A percentile compares a stretch with the other conserved stretches of the same genome.
Conservation (phyloP, 2,113 vertebrate genomes). For the Anseranas semipalmata region DNA sequence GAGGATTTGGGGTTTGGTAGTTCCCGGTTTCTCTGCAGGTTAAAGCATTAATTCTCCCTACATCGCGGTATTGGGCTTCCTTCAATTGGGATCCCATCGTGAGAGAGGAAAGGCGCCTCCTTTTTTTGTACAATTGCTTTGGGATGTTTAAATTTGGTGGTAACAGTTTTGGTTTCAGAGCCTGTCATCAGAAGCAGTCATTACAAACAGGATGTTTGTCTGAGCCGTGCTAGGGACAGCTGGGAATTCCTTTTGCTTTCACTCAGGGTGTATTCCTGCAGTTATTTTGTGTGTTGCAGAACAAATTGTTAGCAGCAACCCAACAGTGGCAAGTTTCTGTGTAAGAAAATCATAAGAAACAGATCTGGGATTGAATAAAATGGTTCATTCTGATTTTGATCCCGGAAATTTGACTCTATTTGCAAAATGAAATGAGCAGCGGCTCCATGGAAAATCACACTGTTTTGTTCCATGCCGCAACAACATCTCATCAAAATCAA, state of each 20-base stretch:
- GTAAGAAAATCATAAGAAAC: background rate
- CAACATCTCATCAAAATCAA: background rate
- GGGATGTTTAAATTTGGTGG: constrained; percentile 63
- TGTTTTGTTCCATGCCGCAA: background rate
- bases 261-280: background rate
- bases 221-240: background rate
- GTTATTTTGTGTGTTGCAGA: background rate
- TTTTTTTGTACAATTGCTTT: background rate
- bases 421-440: background rate
- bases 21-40: background rate
- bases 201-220: constrained; percentile 63
- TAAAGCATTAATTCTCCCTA: background rate
- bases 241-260: constrained; percentile 25
- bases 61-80: background rate
- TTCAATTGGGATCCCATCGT: background rate
- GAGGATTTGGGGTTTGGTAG: background rate
- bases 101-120: background rate
- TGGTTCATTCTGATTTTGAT: background rate
- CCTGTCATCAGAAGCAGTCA: constrained; percentile 5
- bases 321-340: background rate
- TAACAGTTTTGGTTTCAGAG: constrained; percentile 56
- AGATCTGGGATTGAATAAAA: background rate
- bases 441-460: background rate
- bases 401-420: background rate
- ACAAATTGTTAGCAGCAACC: background rate